These are phyloP conservation scores for Zaprionus nigranus DNA, from an alignment of 1,140 invertebrate species.

Conservation along the genomic window DNA sequence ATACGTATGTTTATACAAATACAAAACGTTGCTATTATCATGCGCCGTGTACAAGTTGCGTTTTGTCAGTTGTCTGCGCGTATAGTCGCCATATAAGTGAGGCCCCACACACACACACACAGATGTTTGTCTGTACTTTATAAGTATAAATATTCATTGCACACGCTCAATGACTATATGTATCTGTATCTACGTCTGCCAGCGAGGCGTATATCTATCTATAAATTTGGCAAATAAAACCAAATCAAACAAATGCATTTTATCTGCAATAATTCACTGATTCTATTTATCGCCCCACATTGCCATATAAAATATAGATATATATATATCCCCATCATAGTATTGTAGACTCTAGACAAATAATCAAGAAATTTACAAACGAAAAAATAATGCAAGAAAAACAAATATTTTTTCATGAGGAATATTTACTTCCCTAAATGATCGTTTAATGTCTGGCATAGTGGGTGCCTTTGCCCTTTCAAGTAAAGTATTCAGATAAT, in stretches of 20 bases:
- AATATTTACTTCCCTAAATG: background rate
- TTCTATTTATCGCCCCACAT: conserved; percentile 19
- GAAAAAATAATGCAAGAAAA: conserved; percentile 7
- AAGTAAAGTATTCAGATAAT: too few species aligned
- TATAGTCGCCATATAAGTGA: conserved; percentile 15
- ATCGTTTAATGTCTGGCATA: too few species aligned
- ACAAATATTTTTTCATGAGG: background rate
- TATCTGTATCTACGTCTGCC: conserved; percentile 13
- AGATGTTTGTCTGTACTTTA: conserved; percentile 23
- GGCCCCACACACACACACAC: background rate
- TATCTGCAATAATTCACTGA: conserved; percentile 50
- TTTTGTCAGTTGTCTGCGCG: conserved; percentile 36
- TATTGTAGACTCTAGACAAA: conserved; percentile 17
- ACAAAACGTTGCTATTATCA: conserved; percentile 8
- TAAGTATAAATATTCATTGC: conserved; percentile 11
- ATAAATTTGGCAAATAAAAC: conserved; percentile 42
- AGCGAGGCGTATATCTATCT: conserved; percentile 33
- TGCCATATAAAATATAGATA: background rate
- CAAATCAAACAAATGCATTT: conserved; percentile 39
- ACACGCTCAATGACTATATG: conserved; percentile 52
- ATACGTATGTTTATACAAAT: conserved; percentile 3
- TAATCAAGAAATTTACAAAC: conserved; percentile 62
- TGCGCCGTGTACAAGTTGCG: conserved; percentile 21
- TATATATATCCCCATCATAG: background rate
- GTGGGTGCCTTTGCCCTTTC: too few species aligned